Conservation (phyloP, 1,140 invertebrate species). For the Pseudoatta argentina region DNA sequence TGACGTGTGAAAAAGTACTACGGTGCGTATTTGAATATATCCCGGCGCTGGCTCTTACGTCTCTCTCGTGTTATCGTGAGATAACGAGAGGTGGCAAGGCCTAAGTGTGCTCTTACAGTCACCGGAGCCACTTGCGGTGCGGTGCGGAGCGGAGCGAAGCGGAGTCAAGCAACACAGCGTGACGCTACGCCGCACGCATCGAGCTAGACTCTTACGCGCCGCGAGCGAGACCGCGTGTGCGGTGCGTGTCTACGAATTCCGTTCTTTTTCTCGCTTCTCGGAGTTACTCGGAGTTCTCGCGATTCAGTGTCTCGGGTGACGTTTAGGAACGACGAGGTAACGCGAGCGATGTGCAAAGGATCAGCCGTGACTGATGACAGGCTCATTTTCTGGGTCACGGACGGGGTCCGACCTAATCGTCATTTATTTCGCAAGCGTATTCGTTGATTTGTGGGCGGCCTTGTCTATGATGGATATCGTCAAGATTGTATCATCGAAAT, state of each 20-base stretch:
- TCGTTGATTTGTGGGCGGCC: slow-evolving; percentile 14
- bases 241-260: slow-evolving; percentile 19
- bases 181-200: slow-evolving; percentile 34
- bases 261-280: not conserved
- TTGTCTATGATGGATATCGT: slow-evolving; percentile 53
- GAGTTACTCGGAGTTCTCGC: not conserved
- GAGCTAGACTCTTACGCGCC: slow-evolving; percentile 6
- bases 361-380: slow-evolving; percentile 18
- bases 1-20: not conserved
- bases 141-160: slow-evolving; percentile 1
- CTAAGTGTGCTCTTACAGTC: slow-evolving; percentile 47
- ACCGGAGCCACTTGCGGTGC: slow-evolving; percentile 23
- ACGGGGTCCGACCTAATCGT: slow-evolving; percentile 23
- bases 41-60: slow-evolving; percentile 9
- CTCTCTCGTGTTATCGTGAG: slow-evolving; percentile 45
- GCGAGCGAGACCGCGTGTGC: slow-evolving; percentile 34
- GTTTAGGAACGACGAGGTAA: not conserved
- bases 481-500: slow-evolving; percentile 53
- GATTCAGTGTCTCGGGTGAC: slow-evolving; percentile 29
- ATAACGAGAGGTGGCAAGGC: slow-evolving; percentile 49
- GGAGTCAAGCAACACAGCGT: not conserved
- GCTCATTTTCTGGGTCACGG: slow-evolving; percentile 68
- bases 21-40: slow-evolving; percentile 37
- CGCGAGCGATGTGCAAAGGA: slow-evolving; percentile 43
- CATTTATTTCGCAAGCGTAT: slow-evolving; percentile 12